phyloP scores from a whole-genome alignment of 2,113 vertebrate species.

The Poecile atricapillus region DNA sequence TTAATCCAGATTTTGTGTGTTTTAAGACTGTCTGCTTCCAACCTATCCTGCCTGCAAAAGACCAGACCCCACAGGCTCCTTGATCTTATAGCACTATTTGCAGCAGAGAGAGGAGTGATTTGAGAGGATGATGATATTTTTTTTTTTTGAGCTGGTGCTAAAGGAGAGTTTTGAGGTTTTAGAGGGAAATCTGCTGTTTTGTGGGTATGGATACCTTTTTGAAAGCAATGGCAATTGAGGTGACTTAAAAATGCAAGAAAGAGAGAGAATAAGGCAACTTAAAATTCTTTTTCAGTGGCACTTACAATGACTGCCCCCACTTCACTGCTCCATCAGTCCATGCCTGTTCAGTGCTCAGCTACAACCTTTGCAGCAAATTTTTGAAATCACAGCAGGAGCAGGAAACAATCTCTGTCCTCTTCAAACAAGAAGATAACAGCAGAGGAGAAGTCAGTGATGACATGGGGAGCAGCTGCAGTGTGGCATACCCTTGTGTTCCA shows the following conservation, averaged over 20 bases:
- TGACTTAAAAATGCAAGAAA: background rate
- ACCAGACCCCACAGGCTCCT: background rate
- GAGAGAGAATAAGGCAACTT: background rate
- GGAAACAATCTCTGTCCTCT: background rate
- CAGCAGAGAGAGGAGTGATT: background rate
- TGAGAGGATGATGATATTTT: background rate
- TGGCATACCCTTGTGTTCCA: background rate
- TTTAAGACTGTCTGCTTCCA: background rate
- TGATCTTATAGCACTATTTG: background rate
- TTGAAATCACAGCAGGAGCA: background rate
- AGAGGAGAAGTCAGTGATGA: background rate
- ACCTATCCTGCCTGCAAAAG: background rate
- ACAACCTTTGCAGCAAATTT: background rate
- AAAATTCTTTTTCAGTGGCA: background rate
- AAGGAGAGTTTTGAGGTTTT: background rate
- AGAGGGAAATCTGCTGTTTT: background rate
- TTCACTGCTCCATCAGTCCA: accelerated
- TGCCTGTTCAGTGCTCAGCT: background rate
- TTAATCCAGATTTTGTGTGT: background rate
- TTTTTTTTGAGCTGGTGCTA: background rate
- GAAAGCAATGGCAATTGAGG: background rate
- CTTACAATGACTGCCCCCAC: background rate
- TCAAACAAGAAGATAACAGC: background rate
- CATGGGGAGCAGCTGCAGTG: accelerated
- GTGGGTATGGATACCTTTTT: background rate